Base-by-base conservation (phyloP, 2,888 invertebrate species). In the Conus canariensis region DNA sequence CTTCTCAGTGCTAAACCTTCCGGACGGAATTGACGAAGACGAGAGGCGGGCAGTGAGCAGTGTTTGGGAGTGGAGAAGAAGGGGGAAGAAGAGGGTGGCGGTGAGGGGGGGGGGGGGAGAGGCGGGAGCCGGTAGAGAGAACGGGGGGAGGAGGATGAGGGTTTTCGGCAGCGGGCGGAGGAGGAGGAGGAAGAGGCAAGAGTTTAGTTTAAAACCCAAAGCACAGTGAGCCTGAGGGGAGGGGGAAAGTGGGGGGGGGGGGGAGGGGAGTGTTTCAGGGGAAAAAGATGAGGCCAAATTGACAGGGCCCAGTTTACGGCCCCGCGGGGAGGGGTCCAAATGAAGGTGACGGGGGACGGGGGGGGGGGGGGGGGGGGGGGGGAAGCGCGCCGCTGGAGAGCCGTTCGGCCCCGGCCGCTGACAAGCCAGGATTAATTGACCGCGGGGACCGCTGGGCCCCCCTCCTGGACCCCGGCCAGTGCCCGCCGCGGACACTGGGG, bases 371-470 rank as follows among this genome's bases (percentile, higher is more conserved):
- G 77, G 70, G 85, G 74, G 74, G 22, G 74, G 87, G 30, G 10
- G 25, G 77, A 25, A 77, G 77, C 16, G 77, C 16, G 70, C 8
- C 74, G 85, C 89, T n/a, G 85, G 88, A 90, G 91, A 90, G 86
- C 85, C 59, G 58, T 90, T 91, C 88, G 88, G 83, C 25, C 85
- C 19, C 58, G 22, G 82, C 25, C 56, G 82, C 19, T 91, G 91
- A 91, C 91, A 91, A 77, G 74, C n/a, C 64, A 74, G 91, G 90
- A 91, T 91, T 89, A 90, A 91, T 90, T 89, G 90, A 85, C 90
- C 90, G 90, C 67, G 64, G 59, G 59, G 88, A 89, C 87, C 89
- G n/a, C 56, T 56, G 22, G 77, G n/a, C 14, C 67, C 16, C 64
- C 85, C 85, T 3, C 80, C 70, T 80, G 77, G 77, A 64, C 60